These are phyloP conservation scores for Scaptomyza montana DNA, from an alignment of 1,140 invertebrate species.

Conservation along the genomic window DNA sequence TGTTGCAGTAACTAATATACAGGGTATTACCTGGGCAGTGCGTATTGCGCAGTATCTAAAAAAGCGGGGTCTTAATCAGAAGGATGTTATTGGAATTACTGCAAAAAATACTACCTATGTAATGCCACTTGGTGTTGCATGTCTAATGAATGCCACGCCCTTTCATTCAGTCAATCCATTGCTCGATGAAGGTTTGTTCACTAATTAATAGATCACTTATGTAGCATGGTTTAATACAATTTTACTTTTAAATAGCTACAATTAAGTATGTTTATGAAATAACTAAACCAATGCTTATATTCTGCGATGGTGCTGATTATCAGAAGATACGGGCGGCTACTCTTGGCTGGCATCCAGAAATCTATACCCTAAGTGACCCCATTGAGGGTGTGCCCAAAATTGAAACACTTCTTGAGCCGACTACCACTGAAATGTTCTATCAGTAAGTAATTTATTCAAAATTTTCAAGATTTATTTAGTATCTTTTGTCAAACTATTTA, in stretches of 20 bases:
- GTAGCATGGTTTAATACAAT: not conserved
- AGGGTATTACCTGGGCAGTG: conserved; percentile 66
- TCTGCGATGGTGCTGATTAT: conserved; percentile 69
- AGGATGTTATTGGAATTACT: conserved; percentile 71
- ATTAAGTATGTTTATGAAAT: conserved; percentile 62
- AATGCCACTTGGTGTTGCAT: conserved; percentile 65
- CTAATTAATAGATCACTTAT: not conserved
- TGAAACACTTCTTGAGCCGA: conserved; percentile 61
- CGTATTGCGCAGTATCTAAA: conserved; percentile 69
- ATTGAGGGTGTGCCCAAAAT: conserved; percentile 60
- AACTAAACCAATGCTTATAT: conserved; percentile 68
- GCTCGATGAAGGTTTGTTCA: conserved; percentile 59
- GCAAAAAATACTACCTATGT: conserved; percentile 71
- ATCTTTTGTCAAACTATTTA: not conserved
- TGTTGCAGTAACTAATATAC: conserved; percentile 51
- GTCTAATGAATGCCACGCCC: conserved; percentile 69
- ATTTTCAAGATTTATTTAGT: too few species aligned
- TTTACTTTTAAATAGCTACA: conserved; percentile 30
- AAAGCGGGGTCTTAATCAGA: conserved; percentile 53
- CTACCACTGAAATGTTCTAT: conserved; percentile 61
- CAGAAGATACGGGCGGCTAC: conserved; percentile 64
- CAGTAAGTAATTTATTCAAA: conserved; percentile 45
- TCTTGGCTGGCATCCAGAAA: conserved; percentile 57
- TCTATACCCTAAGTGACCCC: conserved; percentile 59
- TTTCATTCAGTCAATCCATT: conserved; percentile 65